Evolutionary conservation across 2,797 vertebrate genomes (phyloP), one percentile per base, ranked within the genome.

Genomic region (Spondyliosoma cantharus): DNA sequence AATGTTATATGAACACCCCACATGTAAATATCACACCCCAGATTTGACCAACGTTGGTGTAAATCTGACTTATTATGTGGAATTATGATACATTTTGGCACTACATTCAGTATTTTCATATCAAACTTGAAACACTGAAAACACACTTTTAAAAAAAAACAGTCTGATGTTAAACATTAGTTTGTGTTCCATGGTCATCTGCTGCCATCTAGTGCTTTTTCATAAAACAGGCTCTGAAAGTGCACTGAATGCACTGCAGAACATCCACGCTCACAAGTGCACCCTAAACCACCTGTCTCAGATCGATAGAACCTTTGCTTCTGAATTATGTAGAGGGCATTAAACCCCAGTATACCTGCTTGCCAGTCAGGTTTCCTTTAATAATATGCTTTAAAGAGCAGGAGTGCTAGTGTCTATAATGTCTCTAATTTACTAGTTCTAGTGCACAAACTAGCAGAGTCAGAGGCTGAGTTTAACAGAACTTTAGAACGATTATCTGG

Each of bases 401-500:
- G 29, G 22, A 60, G 17, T 25, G 16, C 19, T 27, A 25, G 48
- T 27, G 19, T 42, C 46, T 56, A 49, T 49, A 56, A 25, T 37
- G 32, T 25, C 24, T 61, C 27, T 60, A 54, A 42, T 50, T 25
- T 14, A 25, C 52, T 57, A 43, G 20, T 43, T 61, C 24, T 15
- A 60, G 15, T 48, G 27, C 22, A 61, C 11, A 49, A 7, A n/a
- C n/a, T n/a, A n/a, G n/a, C n/a, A n/a, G n/a, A 68, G 25, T 17
- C 20, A 52, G 57, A 78, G 14, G 19, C 20, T 29, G 46, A 60
- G 42, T 37, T 17, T n/a, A 22, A n/a, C 3, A 7, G 12, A 19
- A 57, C 11, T 50, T 68, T 19, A 42, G 29, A 2, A 3, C 20
- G 22, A 22, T 92, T 76, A 89, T 75, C 16, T 24, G 46, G 74